Evolutionary conservation across 2,888 invertebrate genomes (phyloP), one percentile per base, ranked within the genome.

Genomic region (Campoplex nolae): DNA sequence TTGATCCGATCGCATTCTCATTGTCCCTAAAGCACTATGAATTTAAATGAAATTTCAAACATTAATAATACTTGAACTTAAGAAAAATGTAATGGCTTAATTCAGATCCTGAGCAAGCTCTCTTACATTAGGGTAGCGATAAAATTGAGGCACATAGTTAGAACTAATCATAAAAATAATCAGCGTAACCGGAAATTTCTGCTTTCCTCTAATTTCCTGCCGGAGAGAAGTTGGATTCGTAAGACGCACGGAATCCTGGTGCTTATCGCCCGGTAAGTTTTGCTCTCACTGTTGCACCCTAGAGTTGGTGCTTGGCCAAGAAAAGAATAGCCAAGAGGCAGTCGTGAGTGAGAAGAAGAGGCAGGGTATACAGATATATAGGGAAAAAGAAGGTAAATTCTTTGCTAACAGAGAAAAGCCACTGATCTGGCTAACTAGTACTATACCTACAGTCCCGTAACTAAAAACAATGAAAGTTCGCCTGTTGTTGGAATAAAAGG

Each of bases 301-400:
- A 48, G 48, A 84, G 62, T 87, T 87, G 86, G 86, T 84, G 28
- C 73, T 32, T 38, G 62, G 84, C 86, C 86, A 87, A 87, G 84
- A 87, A 84, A 78, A 87, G 81, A 81, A 81, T 78, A 73, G 62
- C 54, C 48, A 62, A 35, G 65, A 77, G 79, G 32, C 70, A 76
- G 32, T 65, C 13, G 28, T 54, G 58, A 62, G 70, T 58, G 35
- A 38, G 74, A 74, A 56, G n/a, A 38, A 74, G 56, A 18, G 35
- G 35, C 38, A 56, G 62, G 73, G 73, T n/a, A 83, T 74, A 78
- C 67, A 78, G 68, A 62, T 23, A 58, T 62, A 32, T 54, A 18
- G 32, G 23, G 67, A 18, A 45, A 32, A 38, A 67, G n/a, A 28
- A 62, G 45, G 38, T 18, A n/a, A 76, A 32, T 32, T 62, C 70